Conservation (phyloP, 2,113 vertebrate species). For the Actenoides hombroni region DNA sequence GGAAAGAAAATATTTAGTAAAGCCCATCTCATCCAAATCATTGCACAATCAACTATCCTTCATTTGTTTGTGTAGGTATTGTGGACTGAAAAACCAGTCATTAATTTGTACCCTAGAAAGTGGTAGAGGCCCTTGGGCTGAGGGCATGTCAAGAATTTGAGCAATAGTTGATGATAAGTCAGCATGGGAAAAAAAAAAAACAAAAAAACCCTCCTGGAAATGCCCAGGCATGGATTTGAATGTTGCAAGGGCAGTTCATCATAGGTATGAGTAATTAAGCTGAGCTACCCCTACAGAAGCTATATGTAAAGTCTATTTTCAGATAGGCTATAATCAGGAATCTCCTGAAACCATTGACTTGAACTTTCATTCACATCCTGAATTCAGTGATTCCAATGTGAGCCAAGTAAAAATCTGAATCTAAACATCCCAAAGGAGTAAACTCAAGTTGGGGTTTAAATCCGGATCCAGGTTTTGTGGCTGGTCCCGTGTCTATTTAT, state of each 20-base stretch:
- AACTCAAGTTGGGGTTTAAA: constrained; percentile 48
- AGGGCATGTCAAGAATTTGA: neutral
- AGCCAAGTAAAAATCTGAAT: constrained; percentile 29
- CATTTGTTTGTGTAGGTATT: neutral
- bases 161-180: neutral
- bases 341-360: neutral
- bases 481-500: constrained; percentile 71
- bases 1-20: neutral
- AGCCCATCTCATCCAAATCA: neutral
- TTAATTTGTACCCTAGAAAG: neutral
- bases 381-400: constrained; percentile 5
- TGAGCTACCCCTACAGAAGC: neutral
- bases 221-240: neutral
- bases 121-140: neutral
- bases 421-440: constrained; percentile 38
- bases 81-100: neutral
- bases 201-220: neutral
- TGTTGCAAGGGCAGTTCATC: neutral
- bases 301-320: constrained; percentile 31
- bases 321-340: neutral
- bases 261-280: constrained; percentile 7
- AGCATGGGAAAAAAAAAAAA: neutral
- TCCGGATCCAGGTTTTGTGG: constrained; percentile 61
- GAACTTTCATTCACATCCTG: neutral
- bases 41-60: neutral